These are phyloP conservation scores for Alfaro cultratus DNA, from an alignment of 2,797 vertebrate species.

Conservation along the genomic window DNA sequence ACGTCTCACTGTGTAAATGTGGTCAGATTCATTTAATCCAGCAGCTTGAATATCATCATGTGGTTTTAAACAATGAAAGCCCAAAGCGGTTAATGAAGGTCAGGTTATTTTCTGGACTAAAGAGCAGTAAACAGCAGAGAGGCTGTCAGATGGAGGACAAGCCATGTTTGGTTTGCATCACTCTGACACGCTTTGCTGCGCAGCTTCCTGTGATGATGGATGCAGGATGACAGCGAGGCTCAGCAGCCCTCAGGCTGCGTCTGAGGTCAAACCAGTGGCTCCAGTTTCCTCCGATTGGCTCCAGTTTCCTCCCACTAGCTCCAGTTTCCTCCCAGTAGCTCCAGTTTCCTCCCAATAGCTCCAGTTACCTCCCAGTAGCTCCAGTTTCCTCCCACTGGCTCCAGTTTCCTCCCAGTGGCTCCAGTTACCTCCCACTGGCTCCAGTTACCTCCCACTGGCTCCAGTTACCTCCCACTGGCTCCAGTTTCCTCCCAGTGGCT, in stretches of 20 bases:
- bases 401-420: no score
- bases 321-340: no score
- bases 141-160: conserved; percentile 15
- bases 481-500: no score
- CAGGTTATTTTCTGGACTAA: background rate
- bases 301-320: no score
- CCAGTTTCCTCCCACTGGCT: no score
- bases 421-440: no score
- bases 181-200: conserved; percentile 5
- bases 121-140: no score
- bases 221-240: conserved; percentile 34
- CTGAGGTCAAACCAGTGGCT: background rate
- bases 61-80: background rate
- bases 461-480: no score
- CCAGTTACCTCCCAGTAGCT: no score
- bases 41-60: background rate
- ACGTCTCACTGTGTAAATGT: background rate
- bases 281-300: background rate
- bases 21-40: background rate
- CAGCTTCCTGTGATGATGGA: conserved; percentile 17
- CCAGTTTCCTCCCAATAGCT: no score
- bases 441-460: no score
- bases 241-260: conserved; percentile 1
- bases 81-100: background rate
- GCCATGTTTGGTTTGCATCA: conserved; percentile 30